Base-by-base conservation (phyloP, 2,113 vertebrate genomes). In the Grammomys dolichurus region DNA sequence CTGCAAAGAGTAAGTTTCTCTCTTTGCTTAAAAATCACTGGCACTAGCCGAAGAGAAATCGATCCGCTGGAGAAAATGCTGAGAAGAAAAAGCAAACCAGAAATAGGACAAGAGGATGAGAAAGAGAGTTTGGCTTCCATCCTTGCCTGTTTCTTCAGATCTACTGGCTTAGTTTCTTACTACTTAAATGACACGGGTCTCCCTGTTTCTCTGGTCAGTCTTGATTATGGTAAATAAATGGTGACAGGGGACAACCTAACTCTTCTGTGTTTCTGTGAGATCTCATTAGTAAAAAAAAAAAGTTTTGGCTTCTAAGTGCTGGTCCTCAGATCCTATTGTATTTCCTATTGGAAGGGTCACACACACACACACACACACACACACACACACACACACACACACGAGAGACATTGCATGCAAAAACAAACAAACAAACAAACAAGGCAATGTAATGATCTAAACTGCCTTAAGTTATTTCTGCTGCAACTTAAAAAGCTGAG, bases 11-110 rank as follows among this genome's bases (percentile, higher is more conserved):
- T 98, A 98, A 98, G 98, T 98, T 98, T 98, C 97, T 98, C 92
- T 97, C 96, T 97, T 95, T 97, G 97, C 93, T 98, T 98, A 98
- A 99, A 98, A 98, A 98, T 98, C 98, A 97, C 94, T 97, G 96
- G 96, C 81, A 98, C 97, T 97, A 98, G 96, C 97, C 97, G 97
- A 98, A 95, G 73, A 98, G 67, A 93, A 98, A 98, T 98, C 5
- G 97, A 99, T 98, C 92, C 48, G 56, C 54, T 73, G 85, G 81
- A 98, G 90, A 98, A 98, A 98, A 98, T 94, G 98, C 98, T 98
- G 98, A 99, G 98, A 98, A 98, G 98, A 98, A 98, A 98, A 98
- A 94, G 87, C 10, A 94, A 98, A 95, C 95, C 43, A 54, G 94
- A 98, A 98, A 93, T 84, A 98, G 96, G 95, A 97, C 85, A 95